Percentiles rank a stretch among this genome's conserved stretches.
Conservation (phyloP, 1,140 invertebrate species). For the Drosophila melanogaster region Release_6_plus_ISO1_MT NT_037436.4:16325001-16325500, state of each 20-base stretch:
- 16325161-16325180: constrained; percentile 55
- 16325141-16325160: constrained; percentile 63
- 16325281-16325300: constrained; percentile 57
- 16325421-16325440: constrained; percentile 53
- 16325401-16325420: constrained; percentile 33
- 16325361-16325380: constrained; percentile 46
- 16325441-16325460: constrained; percentile 46
- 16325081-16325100: constrained; percentile 41
- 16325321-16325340: constrained; percentile 57
- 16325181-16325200: constrained; percentile 61
- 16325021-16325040: constrained; percentile 24
- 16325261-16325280: constrained; percentile 84
- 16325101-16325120: constrained; percentile 64
- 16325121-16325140: constrained; percentile 28
- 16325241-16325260: constrained; percentile 84
- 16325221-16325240: constrained; percentile 68
- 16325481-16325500: constrained; percentile 65
- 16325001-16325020: constrained; percentile 28
- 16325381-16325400: constrained; percentile 54
- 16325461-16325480: constrained; percentile 67
- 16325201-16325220: constrained; percentile 48
- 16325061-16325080: constrained; percentile 17
- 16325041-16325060: not conserved
- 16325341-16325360: constrained; percentile 59
- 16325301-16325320: constrained; percentile 77